phyloP scores from a whole-genome alignment of 1,140 invertebrate genomes.

The Steinernema khuongi region DNA sequence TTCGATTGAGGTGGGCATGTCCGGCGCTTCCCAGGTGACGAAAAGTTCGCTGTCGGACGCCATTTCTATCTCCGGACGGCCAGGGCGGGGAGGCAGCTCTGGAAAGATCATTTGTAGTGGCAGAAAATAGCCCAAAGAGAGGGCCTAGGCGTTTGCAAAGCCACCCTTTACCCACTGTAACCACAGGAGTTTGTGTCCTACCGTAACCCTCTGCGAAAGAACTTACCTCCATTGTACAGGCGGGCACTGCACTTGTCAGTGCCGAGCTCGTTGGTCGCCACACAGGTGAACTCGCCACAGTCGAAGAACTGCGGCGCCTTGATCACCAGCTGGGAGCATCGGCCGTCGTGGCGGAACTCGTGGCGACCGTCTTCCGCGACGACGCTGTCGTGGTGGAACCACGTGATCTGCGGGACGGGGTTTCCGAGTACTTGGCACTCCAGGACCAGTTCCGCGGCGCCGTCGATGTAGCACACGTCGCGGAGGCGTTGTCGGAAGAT shows the following conservation, averaged over 20 bases:
- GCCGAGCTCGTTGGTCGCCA: slow-evolving; percentile 75
- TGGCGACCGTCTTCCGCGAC: slow-evolving; percentile 55
- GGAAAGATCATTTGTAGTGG: slow-evolving; percentile 58
- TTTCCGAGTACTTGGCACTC: slow-evolving; percentile 80
- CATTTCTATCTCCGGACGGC: slow-evolving; percentile 76
- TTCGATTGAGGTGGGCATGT: slow-evolving; percentile 70
- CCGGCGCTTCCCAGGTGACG: slow-evolving; percentile 70
- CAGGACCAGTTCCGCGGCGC: slow-evolving; percentile 69
- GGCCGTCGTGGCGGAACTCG: slow-evolving; percentile 37
- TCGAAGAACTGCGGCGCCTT: slow-evolving; percentile 57
- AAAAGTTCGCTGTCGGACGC: slow-evolving; percentile 78
- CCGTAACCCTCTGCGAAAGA: slow-evolving; percentile 6
- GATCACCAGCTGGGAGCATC: slow-evolving; percentile 43
- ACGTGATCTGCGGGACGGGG: slow-evolving; percentile 82
- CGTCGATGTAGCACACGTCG: slow-evolving; percentile 71
- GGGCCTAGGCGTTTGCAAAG: too few species aligned
- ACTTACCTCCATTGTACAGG: slow-evolving; percentile 60
- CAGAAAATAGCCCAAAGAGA: too few species aligned
- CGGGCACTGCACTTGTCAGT: slow-evolving; percentile 62
- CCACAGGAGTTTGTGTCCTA: slow-evolving; percentile 15
- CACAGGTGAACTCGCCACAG: slow-evolving; percentile 86
- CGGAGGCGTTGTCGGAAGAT: slow-evolving; percentile 64
- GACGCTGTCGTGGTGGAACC: slow-evolving; percentile 68
- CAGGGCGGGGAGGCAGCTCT: slow-evolving; percentile 73
- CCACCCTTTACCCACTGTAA: too few species aligned